Base-by-base conservation (phyloP, 2,888 invertebrate genomes). In the Dasysyrphus albostriatus region DNA sequence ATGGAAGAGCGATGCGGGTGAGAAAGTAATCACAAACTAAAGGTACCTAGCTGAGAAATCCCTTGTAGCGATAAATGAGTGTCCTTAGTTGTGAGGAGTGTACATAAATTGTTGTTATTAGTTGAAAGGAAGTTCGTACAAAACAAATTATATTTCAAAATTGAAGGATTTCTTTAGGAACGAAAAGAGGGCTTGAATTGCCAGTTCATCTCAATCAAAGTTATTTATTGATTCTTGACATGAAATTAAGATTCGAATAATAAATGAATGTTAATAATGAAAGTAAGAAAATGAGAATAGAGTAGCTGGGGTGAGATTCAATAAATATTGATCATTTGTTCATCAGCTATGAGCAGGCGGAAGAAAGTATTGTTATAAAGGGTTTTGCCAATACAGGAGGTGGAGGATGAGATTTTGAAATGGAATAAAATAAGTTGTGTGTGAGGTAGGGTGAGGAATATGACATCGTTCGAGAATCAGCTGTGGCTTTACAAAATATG, bases 21-120 rank as follows among this genome's bases (percentile, higher is more conserved):
- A 47, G 51, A 67, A 51, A 59, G 49, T 51, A 54, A 59, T 67
- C 69, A 63, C 47, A 12, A 24, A 19, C 61, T 63, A 47, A 63
- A 72, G 65, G 82, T 77, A 65, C 10, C 34, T 39, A 42, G 14
- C 44, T 63, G 61, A 10, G 70, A 75, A 75, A 80, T 76, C 65
- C 54, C 70, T 76, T 65, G 54, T 63, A 67, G 51, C 74, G 67
- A 76, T 80, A 76, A 76, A 84, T 67, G 72, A 67, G 58, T 76
- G 72, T 84, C 72, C 84, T 72, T 84, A 76, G 29, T 2, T 29
- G 24, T 24, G 1, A 24, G 34, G 59, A 65, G 54, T 37, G 58
- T 58, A 72, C 76, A 76, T 80, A 80, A 84, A 84, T 80, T 72
- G 75, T 63, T 79, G 69, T 75, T 83, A 83, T 83, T 83, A 83